Percentiles rank a stretch among this genome's conserved stretches.
Conservation (phyloP, 2,113 vertebrate species). For the Zosterops pallidus region DNA sequence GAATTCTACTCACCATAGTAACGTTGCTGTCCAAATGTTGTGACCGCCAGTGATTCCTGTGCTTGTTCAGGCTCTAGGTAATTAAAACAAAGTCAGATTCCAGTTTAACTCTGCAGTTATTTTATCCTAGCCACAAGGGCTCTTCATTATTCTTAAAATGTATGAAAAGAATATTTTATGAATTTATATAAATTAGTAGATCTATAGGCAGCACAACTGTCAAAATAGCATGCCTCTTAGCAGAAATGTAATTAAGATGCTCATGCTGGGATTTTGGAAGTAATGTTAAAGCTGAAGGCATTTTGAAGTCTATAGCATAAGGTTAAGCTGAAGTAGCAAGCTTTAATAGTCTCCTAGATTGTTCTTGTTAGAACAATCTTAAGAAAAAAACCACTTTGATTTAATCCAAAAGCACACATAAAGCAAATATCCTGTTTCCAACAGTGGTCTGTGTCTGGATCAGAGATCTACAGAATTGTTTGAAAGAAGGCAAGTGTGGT, state of each 20-base stretch:
- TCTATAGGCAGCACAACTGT: neutral
- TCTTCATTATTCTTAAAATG: neutral
- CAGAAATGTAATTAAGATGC: neutral
- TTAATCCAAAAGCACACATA: neutral
- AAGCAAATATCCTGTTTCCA: neutral
- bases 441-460: neutral
- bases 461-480: neutral
- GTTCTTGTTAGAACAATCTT: neutral
- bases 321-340: neutral
- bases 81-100: conserved; percentile 57
- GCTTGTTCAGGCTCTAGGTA: conserved; percentile 86
- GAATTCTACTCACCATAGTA: conserved; percentile 80
- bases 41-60: conserved; percentile 87
- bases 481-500: neutral
- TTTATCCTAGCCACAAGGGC: neutral
- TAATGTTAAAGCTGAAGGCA: conserved; percentile 1
- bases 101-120: neutral
- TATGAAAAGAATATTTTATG: neutral
- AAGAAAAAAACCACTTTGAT: neutral
- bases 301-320: neutral
- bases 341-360: neutral
- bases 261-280: neutral
- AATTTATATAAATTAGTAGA: neutral
- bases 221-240: neutral
- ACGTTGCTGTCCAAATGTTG: conserved; percentile 92